Percentiles rank a stretch among this genome's conserved stretches.
Evolutionary conservation across 2,797 vertebrate species (phyloP).

Genomic region (Crocodylus rhombifer): DNA sequence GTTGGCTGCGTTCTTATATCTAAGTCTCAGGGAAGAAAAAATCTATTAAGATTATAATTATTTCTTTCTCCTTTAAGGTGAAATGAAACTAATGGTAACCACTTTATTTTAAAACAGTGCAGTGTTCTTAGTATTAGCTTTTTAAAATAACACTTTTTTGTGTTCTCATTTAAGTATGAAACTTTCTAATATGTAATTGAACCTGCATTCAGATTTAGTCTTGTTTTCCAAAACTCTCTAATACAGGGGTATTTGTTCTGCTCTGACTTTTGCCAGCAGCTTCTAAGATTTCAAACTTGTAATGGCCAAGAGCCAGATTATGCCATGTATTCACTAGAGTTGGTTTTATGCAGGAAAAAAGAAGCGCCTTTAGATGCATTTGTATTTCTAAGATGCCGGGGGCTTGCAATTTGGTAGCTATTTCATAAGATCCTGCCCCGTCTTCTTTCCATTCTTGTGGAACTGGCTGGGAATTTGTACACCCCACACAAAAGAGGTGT

Average conservation of each 20-base stretch:
- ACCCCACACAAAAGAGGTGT: too few relatives aligned
- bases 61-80: background rate
- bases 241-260: background rate
- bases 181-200: too few relatives aligned
- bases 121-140: too few relatives aligned
- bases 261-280: background rate
- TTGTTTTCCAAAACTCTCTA: background rate
- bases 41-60: background rate
- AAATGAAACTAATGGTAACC: background rate
- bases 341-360: too few relatives aligned
- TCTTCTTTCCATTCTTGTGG: background rate
- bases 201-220: background rate
- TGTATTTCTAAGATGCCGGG: background rate
- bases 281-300: slow-evolving; percentile 31
- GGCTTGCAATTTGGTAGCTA: background rate
- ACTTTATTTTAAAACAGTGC: too few relatives aligned
- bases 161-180: too few relatives aligned
- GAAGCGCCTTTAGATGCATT: slow-evolving; percentile 11
- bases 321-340: background rate
- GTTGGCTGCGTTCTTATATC: background rate
- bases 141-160: too few relatives aligned
- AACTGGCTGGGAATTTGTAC: too few relatives aligned
- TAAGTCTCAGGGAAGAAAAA: background rate
- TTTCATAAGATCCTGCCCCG: background rate
- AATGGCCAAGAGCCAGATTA: background rate